A percentile compares a stretch with the other conserved stretches of the same genome.
Conservation (phyloP, 2,888 invertebrate species). For the Drosophila suboccidentalis region DNA sequence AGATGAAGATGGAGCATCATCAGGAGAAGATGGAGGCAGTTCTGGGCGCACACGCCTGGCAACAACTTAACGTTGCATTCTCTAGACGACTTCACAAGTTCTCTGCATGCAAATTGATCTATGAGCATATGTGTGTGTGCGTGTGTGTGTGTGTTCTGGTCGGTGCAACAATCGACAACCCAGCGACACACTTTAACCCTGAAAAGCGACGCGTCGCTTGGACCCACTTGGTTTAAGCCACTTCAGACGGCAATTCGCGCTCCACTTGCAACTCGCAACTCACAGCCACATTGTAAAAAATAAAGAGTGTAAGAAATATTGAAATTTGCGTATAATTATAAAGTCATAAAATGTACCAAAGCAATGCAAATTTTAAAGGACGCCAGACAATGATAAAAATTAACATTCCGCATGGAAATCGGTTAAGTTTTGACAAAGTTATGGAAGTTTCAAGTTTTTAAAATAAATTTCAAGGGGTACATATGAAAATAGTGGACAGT, state of each 20-base stretch:
- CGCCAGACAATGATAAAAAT: too few species aligned
- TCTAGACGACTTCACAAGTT: conserved; percentile 15
- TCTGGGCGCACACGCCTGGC: conserved; percentile 53
- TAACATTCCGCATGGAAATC: too few species aligned
- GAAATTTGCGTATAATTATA: neutral
- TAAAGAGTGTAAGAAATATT: neutral
- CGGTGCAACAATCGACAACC: conserved; percentile 22
- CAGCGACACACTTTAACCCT: conserved; percentile 49
- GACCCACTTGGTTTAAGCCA: conserved; percentile 23
- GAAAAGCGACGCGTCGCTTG: neutral
- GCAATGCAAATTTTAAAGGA: too few species aligned
- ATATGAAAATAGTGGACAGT: too few species aligned
- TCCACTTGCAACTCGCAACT: conserved; percentile 2
- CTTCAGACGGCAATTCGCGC: conserved; percentile 1
- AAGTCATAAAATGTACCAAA: neutral
- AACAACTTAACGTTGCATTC: conserved; percentile 63
- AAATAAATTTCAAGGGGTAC: too few species aligned
- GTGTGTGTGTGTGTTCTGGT: conserved; percentile 12
- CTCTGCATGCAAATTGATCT: conserved; percentile 68
- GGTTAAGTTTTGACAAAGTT: too few species aligned
- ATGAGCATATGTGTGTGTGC: conserved; percentile 11
- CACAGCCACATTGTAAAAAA: neutral
- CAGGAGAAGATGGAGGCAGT: neutral
- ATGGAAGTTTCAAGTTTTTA: too few species aligned
- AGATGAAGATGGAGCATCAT: neutral